phyloP scores from a whole-genome alignment of 2,113 vertebrate species.

The Pycnonotus jocosus region DNA sequence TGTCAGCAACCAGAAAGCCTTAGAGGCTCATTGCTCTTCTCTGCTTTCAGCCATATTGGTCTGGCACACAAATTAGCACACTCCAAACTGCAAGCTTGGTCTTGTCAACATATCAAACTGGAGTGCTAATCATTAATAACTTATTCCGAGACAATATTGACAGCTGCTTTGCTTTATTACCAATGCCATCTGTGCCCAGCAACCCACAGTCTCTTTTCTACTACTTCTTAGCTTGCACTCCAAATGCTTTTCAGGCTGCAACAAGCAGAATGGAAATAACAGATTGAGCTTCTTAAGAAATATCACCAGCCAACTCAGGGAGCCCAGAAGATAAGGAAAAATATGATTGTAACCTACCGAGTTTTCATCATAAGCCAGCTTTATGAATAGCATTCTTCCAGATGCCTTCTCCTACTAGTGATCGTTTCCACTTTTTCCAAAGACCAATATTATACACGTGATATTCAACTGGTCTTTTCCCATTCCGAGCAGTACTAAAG shows the following conservation, averaged over 20 bases:
- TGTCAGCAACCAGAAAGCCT: neutral
- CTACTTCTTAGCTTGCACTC: neutral
- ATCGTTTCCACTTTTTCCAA: neutral
- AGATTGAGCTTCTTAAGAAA: constrained; percentile 14
- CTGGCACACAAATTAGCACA: neutral
- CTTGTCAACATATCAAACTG: constrained; percentile 22
- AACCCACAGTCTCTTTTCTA: neutral
- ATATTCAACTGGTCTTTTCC: neutral
- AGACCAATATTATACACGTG: neutral
- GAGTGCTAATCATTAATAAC: constrained; percentile 43
- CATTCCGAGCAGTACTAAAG: neutral
- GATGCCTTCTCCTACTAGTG: neutral
- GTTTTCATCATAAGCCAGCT: neutral
- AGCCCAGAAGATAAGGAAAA: neutral
- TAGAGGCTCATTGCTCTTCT: neutral
- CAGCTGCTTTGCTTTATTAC: constrained; percentile 25
- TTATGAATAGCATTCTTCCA: neutral
- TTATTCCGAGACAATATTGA: constrained; percentile 40
- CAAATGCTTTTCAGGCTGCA: neutral
- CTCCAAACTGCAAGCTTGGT: constrained; percentile 18
- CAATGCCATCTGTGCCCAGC: constrained; percentile 14
- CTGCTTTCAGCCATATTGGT: constrained; percentile 1
- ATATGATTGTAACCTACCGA: neutral
- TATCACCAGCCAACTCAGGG: neutral
- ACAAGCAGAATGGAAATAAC: constrained; percentile 25